Percentiles rank a stretch among this genome's conserved stretches.
These are phyloP conservation scores for Melanargia galathea DNA, from an alignment of 2,888 invertebrate species.

Conservation along the genomic window DNA sequence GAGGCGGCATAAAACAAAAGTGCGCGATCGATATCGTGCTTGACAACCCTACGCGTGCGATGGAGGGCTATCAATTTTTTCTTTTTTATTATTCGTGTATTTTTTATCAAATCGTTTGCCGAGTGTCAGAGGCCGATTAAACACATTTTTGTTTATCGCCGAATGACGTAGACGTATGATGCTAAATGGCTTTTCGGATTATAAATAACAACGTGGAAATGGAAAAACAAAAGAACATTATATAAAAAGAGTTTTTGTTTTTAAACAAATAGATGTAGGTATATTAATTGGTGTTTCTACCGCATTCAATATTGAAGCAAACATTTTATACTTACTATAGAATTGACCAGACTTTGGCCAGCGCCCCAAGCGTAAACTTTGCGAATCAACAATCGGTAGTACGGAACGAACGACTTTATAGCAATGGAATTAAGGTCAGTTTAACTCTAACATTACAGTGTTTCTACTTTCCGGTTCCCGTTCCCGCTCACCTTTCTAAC, in stretches of 20 bases:
- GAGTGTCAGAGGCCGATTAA: slow-evolving; percentile 34
- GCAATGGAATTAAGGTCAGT: too few relatives aligned
- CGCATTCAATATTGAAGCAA: too few relatives aligned
- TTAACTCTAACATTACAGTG: too few relatives aligned
- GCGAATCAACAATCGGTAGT: too few relatives aligned
- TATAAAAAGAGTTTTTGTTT: neutral
- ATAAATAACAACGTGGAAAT: slow-evolving; percentile 11
- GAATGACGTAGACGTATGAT: slow-evolving; percentile 27
- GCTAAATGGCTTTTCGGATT: slow-evolving; percentile 21
- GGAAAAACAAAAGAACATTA: slow-evolving; percentile 3
- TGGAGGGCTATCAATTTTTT: slow-evolving; percentile 26
- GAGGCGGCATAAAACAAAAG: slow-evolving; percentile 32
- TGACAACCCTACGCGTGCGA: slow-evolving; percentile 32
- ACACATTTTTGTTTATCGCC: slow-evolving; percentile 27
- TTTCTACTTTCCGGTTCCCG: too few relatives aligned
- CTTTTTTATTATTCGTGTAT: slow-evolving; percentile 22
- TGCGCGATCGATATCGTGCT: slow-evolving; percentile 34
- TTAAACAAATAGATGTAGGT: neutral
- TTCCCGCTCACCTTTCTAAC: too few relatives aligned
- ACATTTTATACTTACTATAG: too few relatives aligned
- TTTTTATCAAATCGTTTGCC: slow-evolving; percentile 37
- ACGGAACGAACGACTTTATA: too few relatives aligned
- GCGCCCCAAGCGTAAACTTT: too few relatives aligned
- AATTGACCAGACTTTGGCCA: too few relatives aligned
- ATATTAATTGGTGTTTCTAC: too few relatives aligned